Evolutionary conservation across 2,888 invertebrate genomes (phyloP), one percentile per base, ranked within the genome.

Genomic region (Himalopsyche tibetana): DNA sequence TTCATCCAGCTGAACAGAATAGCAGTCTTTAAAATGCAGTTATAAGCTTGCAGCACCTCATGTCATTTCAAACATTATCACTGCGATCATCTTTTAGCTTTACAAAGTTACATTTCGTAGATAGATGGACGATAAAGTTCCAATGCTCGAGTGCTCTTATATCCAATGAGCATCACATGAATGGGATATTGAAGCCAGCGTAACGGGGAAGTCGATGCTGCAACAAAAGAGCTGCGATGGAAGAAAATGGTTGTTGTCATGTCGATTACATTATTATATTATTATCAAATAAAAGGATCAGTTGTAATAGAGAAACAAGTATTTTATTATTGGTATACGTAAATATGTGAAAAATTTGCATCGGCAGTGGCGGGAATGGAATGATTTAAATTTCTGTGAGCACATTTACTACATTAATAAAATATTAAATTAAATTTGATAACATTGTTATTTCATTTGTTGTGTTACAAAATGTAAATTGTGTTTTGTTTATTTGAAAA

Each of bases 221-320:
- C 11, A 63, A 63, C 63, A 63, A 63, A 63, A 63, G 63, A 63
- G 9, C n/a, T 63, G 63, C 63, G 63, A 63, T 28, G 19, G 19
- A 63, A 63, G 63, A 63, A 63, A 63, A 63, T 28, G 63, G 63
- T 11, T 28, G 63, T 63, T 63, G 63, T 63, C 19, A n/a, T 63
- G 63, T 63, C n/a, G n/a, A 28, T 19, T 63, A 6, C 63, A 11
- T 63, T 63, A 63, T 63, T 63, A 28, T 63, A 63, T 19, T 63
- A 63, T 63, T 63, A 63, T 63, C 63, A 28, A 63, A 19, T 63
- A 28, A 63, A 63, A 63, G 63, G 63, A 63, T 63, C 63, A 28
- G 19, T 12, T 28, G 19, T 12, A 15, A 51, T 51, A 63, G 63
- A 63, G 63, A 63, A 63, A 63, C 63, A 28, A n/a, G 63, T 63